A percentile compares a stretch with the other conserved stretches of the same genome.
These are phyloP conservation scores for Nomada lathburiana DNA, from an alignment of 2,888 invertebrate genomes.

Conservation along the genomic window DNA sequence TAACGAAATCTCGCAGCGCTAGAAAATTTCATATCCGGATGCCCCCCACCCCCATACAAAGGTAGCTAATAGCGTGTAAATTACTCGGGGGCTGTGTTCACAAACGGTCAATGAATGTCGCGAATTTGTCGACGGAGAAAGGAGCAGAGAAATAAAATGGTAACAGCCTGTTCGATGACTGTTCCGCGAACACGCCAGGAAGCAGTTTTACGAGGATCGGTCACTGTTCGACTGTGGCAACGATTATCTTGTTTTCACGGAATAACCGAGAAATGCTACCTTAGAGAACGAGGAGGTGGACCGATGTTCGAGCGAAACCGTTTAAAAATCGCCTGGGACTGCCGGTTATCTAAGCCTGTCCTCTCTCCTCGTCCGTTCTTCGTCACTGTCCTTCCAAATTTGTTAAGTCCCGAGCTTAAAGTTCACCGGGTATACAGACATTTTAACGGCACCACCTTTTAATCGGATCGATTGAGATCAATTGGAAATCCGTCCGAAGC, in stretches of 20 bases:
- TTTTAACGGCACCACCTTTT: too few species aligned
- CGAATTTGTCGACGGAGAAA: not conserved
- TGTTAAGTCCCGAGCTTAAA: too few species aligned
- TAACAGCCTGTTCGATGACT: conserved; percentile 6
- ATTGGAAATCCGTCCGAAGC: too few species aligned
- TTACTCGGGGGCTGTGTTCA: not conserved
- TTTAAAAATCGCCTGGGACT: conserved; percentile 59
- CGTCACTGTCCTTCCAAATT: too few species aligned
- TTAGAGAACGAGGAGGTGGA: conserved; percentile 66
- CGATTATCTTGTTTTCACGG: conserved; percentile 69
- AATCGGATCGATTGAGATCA: too few species aligned
- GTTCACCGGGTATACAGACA: too few species aligned
- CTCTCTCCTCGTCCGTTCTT: not conserved
- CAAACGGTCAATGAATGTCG: not conserved
- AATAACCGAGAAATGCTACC: conserved; percentile 64
- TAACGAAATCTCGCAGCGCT: too few species aligned
- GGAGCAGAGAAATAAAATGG: not conserved
- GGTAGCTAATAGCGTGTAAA: not conserved
- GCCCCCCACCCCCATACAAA: too few species aligned
- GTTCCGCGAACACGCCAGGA: conserved; percentile 56
- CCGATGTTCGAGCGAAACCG: conserved; percentile 27
- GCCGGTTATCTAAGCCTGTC: conserved; percentile 47
- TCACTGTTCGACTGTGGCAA: conserved; percentile 58
- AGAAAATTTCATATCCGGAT: too few species aligned
- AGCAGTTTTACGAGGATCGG: conserved; percentile 63